Percentiles rank a stretch among this genome's conserved stretches.
phyloP scores from a whole-genome alignment of 1,140 invertebrate genomes.

The Drosophila novamexicana region DNA sequence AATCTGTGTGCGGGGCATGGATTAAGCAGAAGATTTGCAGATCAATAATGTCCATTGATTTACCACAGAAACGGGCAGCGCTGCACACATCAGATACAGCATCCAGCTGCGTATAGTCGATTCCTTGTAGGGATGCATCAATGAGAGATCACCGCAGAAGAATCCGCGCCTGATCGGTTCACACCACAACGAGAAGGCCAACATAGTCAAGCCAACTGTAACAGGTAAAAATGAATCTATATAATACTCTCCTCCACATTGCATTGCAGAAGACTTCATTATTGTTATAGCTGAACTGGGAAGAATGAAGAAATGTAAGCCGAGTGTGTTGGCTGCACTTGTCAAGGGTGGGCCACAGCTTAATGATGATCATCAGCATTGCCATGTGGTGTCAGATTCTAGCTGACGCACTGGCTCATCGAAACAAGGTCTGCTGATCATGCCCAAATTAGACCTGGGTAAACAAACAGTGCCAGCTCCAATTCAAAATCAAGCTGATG shows the following conservation, averaged over 20 bases:
- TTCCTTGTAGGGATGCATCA: conserved; percentile 92
- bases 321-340: neutral
- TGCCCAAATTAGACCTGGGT: conserved; percentile 69
- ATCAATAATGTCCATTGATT: conserved; percentile 80
- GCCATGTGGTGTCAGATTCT: conserved; percentile 56
- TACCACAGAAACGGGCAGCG: conserved; percentile 90
- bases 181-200: conserved; percentile 89
- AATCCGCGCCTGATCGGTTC: conserved; percentile 94
- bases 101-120: conserved; percentile 92
- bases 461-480: conserved; percentile 51
- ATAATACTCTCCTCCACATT: no score
- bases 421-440: conserved; percentile 63
- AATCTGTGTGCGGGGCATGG: conserved; percentile 44
- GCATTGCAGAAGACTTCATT: neutral
- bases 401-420: conserved; percentile 47
- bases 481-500: conserved; percentile 34
- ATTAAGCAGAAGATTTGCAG: neutral
- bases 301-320: neutral
- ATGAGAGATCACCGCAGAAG: conserved; percentile 97
- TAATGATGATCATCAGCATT: conserved; percentile 9
- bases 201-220: conserved; percentile 90
- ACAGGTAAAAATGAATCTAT: conserved; percentile 46
- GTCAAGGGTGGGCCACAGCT: conserved; percentile 22
- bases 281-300: neutral
- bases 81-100: conserved; percentile 91